These are phyloP conservation scores for Pinna nobilis DNA, from an alignment of 1,140 invertebrate genomes.

Conservation along the genomic window DNA sequence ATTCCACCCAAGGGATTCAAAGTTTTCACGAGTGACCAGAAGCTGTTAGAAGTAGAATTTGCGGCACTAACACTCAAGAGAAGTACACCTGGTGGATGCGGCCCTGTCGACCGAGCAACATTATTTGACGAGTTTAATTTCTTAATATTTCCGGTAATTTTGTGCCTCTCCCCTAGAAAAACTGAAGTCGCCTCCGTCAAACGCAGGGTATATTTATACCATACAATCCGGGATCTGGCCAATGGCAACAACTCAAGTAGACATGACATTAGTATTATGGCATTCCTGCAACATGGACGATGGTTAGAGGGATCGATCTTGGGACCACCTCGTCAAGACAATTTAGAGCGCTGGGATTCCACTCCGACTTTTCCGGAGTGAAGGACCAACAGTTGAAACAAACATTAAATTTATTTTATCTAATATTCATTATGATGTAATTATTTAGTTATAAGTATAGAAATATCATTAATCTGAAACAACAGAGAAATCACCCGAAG, in stretches of 20 bases:
- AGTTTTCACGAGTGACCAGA: not conserved
- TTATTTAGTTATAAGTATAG: too few species aligned
- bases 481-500: too few species aligned
- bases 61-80: not conserved
- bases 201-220: not conserved
- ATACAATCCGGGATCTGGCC: not conserved
- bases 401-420: too few species aligned
- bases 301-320: not conserved
- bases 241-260: not conserved
- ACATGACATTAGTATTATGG: not conserved
- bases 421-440: too few species aligned
- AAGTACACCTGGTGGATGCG: not conserved
- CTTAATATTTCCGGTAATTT: not conserved
- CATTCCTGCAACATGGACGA: not conserved
- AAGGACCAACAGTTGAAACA: too few species aligned
- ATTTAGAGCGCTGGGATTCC: not conserved
- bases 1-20: not conserved
- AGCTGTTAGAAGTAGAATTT: not conserved
- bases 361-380: not conserved
- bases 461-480: too few species aligned
- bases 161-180: not conserved
- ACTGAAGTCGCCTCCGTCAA: not conserved
- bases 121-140: conserved; percentile 1
- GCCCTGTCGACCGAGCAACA: not conserved
- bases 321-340: not conserved